phyloP scores from a whole-genome alignment of 1,140 invertebrate species.

The Meloidogyne hapla region DNA sequence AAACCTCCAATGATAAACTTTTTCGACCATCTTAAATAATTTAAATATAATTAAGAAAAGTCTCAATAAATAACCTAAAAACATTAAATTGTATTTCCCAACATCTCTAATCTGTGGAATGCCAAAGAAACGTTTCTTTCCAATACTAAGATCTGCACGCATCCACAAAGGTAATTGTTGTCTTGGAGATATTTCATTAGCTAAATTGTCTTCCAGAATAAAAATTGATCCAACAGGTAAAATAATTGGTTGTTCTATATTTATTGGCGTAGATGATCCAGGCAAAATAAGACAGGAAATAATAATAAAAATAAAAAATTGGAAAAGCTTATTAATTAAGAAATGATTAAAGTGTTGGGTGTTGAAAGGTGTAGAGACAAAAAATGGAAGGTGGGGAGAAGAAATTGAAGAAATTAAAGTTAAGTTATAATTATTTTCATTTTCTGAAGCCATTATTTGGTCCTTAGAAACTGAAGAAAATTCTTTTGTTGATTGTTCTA shows the following conservation, averaged over 20 bases:
- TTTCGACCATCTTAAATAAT: not conserved
- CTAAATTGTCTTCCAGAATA: not conserved
- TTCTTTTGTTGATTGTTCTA: not conserved
- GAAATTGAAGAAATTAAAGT: not conserved
- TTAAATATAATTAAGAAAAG: not conserved
- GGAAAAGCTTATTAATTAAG: not conserved
- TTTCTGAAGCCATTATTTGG: not conserved
- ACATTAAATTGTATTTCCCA: conserved; percentile 14
- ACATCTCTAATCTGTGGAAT: conserved; percentile 23
- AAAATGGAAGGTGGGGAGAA: not conserved
- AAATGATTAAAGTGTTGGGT: no score
- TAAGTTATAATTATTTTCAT: not conserved
- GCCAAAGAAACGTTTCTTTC: conserved; percentile 9
- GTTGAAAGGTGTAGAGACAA: not conserved
- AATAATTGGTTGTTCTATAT: not conserved
- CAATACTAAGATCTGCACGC: not conserved
- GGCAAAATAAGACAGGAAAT: not conserved
- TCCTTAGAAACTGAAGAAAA: not conserved
- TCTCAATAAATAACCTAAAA: not conserved
- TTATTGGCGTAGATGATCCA: not conserved
- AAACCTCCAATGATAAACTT: conserved; percentile 8
- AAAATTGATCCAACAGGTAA: conserved; percentile 15
- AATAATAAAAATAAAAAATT: not conserved
- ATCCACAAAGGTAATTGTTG: conserved; percentile 5
- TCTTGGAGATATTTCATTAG: not conserved